Percentiles rank a stretch among this genome's conserved stretches.
phyloP scores from a whole-genome alignment of 2,797 vertebrate genomes.

The Argentina silus region DNA sequence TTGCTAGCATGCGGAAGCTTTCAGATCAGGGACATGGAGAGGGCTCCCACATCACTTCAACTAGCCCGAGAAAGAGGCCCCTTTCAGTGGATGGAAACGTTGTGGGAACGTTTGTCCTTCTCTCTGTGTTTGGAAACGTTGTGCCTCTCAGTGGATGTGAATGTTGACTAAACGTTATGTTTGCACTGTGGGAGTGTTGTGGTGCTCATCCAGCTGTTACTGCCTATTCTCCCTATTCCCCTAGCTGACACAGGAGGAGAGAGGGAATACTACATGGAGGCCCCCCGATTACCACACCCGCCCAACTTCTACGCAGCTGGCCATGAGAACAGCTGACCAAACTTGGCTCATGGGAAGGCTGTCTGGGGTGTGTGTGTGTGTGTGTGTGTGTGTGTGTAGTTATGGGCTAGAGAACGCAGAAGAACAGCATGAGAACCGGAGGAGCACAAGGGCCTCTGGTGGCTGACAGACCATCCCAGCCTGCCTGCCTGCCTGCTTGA shows the following conservation, averaged over 20 bases:
- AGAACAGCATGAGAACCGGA: no score
- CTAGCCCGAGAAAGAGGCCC: background rate
- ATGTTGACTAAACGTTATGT: background rate
- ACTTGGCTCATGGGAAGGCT: background rate
- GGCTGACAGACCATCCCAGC: no score
- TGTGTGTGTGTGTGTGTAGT: no score
- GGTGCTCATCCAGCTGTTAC: background rate
- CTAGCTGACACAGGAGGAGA: no score
- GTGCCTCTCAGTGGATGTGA: background rate
- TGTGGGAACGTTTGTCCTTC: background rate
- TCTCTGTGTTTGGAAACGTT: background rate
- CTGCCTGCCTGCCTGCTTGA: no score
- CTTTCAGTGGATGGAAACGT: no score
- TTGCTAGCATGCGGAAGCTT: background rate
- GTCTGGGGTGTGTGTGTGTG: background rate
- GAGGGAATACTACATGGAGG: background rate
- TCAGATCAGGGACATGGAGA: background rate
- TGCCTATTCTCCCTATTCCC: background rate
- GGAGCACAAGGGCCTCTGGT: no score
- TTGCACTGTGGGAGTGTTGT: constrained; percentile 4
- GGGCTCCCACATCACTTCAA: background rate
- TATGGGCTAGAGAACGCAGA: no score
- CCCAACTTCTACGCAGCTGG: background rate
- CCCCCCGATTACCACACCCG: constrained; percentile 16
- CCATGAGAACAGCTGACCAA: background rate